Evolutionary conservation across 2,888 invertebrate genomes (phyloP).

Genomic region (Mesodorylaimus sp.): DNA sequence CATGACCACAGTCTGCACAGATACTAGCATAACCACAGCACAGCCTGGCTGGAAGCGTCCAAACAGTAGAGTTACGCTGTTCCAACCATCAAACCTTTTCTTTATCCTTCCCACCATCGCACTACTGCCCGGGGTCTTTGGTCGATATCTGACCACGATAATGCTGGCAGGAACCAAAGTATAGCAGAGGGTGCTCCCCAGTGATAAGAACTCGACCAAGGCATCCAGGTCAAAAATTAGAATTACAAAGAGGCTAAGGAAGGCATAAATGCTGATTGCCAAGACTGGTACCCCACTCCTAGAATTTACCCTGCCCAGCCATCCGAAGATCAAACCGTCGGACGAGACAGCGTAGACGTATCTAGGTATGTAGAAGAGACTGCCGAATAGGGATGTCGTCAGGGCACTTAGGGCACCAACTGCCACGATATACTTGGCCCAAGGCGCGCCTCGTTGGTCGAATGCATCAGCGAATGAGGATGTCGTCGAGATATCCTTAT

Average conservation of each 20-base stretch:
- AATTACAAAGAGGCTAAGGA: conserved; percentile 25
- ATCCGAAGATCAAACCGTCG: conserved; percentile 38
- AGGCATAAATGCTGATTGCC: conserved; percentile 20
- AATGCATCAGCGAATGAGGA: conserved; percentile 49
- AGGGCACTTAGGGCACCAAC: conserved; percentile 65
- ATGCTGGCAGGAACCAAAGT: conserved; percentile 27
- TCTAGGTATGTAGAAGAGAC: conserved; percentile 60
- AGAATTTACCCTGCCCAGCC: neutral
- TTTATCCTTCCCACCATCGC: too few species aligned
- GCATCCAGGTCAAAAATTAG: conserved; percentile 26
- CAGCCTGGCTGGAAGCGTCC: too few species aligned
- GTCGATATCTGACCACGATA: conserved; percentile 25
- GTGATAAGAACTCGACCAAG: conserved; percentile 30
- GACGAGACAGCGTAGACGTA: conserved; percentile 41
- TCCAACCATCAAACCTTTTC: too few species aligned
- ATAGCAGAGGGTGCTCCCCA: conserved; percentile 26
- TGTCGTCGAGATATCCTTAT: conserved; percentile 24
- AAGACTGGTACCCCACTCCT: conserved; percentile 16
- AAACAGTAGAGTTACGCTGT: too few species aligned
- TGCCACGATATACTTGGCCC: conserved; percentile 56
- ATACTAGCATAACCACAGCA: too few species aligned
- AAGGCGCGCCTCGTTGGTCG: conserved; percentile 49
- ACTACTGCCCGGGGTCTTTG: too few species aligned
- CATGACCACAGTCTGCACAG: too few species aligned
- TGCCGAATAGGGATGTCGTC: conserved; percentile 46